Evolutionary conservation across 2,888 invertebrate genomes (phyloP).

Genomic region (Amphiduros pacificus): DNA sequence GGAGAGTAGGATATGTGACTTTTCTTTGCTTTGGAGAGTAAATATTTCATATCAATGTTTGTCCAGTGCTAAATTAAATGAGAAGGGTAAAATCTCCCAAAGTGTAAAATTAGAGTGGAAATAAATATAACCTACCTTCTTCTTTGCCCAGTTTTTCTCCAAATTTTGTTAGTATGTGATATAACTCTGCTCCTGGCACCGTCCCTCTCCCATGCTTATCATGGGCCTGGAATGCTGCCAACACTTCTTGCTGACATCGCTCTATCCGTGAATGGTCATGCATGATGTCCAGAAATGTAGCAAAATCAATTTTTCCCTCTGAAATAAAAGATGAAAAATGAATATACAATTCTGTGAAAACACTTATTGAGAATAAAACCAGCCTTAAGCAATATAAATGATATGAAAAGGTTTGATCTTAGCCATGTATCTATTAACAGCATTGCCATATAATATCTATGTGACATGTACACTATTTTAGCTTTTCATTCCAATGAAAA

Average conservation of each 20-base stretch:
- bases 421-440: too few species aligned
- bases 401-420: too few species aligned
- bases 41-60: too few species aligned
- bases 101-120: too few species aligned
- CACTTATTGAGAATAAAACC: background rate
- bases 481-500: too few species aligned
- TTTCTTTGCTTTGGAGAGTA: too few species aligned
- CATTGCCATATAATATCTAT: too few species aligned
- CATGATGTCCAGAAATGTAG: conserved; percentile 93
- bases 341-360: too few species aligned
- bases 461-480: too few species aligned
- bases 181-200: conserved; percentile 80
- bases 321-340: background rate
- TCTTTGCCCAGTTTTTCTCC: conserved; percentile 75
- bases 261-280: conserved; percentile 82
- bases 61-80: too few species aligned
- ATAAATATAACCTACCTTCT: conserved; percentile 26
- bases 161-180: conserved; percentile 86
- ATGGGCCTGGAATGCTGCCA: conserved; percentile 87
- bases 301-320: conserved; percentile 67
- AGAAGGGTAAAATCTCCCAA: too few species aligned
- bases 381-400: background rate
- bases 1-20: too few species aligned
- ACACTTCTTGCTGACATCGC: conserved; percentile 78
- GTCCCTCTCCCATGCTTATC: conserved; percentile 64